Percentiles rank a stretch among this genome's conserved stretches.
Conservation (phyloP, 2,113 vertebrate species). For the Meriones unguiculatus region DNA sequence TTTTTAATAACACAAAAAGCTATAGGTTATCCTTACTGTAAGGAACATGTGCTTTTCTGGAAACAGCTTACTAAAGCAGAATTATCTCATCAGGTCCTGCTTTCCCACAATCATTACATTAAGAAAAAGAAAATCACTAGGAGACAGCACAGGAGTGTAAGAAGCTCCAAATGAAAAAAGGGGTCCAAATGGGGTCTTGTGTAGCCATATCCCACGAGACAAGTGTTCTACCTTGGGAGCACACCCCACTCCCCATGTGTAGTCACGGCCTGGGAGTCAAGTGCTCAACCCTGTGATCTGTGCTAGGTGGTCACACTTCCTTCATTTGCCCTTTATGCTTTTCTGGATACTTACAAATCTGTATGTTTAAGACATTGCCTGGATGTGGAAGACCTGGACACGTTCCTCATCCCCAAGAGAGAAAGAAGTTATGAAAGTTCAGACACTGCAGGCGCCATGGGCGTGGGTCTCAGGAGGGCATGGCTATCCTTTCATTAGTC, state of each 20-base stretch:
- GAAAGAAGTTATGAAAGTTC: background rate
- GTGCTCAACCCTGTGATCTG: background rate
- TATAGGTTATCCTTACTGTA: constrained; percentile 10
- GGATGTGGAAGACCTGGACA: background rate
- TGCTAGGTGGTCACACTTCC: background rate
- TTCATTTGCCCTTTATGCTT: background rate
- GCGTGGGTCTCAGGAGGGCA: accelerated
- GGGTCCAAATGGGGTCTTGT: background rate
- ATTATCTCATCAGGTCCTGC: background rate
- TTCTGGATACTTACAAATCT: background rate
- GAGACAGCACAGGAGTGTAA: background rate
- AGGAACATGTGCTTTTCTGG: constrained; percentile 35
- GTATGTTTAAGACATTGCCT: background rate
- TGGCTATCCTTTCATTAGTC: background rate
- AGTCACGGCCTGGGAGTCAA: no score
- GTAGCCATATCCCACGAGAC: background rate
- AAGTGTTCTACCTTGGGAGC: no score
- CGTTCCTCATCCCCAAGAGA: no score
- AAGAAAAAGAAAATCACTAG: background rate
- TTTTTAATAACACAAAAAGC: constrained; percentile 45
- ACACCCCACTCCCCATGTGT: accelerated
- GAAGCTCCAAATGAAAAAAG: background rate
- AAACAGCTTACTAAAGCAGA: constrained; percentile 37
- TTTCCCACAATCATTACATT: constrained; percentile 12
- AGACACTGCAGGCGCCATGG: background rate